Conservation (phyloP, 2,113 vertebrate genomes). For the Callipepla squamata region DNA sequence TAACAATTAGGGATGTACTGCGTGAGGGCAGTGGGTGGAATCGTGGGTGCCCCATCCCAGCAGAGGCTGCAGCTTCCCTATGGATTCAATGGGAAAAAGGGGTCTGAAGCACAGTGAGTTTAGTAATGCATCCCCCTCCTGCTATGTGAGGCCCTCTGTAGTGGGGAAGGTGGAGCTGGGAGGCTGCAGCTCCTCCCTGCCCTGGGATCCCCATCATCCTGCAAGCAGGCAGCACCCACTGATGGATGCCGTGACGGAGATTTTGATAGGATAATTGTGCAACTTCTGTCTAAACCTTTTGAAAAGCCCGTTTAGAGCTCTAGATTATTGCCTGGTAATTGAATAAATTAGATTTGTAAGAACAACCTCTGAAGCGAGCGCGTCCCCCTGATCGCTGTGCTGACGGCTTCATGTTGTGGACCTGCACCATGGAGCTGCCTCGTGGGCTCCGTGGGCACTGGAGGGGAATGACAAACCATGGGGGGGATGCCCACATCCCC, state of each 20-base stretch:
- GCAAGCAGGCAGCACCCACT: neutral
- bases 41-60: too few relatives aligned
- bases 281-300: neutral
- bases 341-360: neutral
- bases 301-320: neutral
- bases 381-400: rapidly evolving
- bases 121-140: neutral
- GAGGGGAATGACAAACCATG: neutral
- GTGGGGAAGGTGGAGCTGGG: neutral
- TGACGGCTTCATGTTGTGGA: rapidly evolving
- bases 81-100: neutral
- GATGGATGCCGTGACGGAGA: rapidly evolving
- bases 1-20: neutral
- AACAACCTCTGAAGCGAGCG: rapidly evolving
- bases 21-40: too few relatives aligned
- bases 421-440: neutral
- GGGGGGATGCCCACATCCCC: neutral
- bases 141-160: neutral
- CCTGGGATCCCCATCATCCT: neutral
- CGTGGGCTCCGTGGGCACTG: neutral
- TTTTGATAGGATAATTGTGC: neutral
- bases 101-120: neutral
- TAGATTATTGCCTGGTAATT: neutral
- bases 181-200: neutral
- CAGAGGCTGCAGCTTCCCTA: neutral